A percentile compares a stretch with the other conserved stretches of the same genome.
Conservation (phyloP, 2,113 vertebrate species). For the Leptodactylus fuscus region DNA sequence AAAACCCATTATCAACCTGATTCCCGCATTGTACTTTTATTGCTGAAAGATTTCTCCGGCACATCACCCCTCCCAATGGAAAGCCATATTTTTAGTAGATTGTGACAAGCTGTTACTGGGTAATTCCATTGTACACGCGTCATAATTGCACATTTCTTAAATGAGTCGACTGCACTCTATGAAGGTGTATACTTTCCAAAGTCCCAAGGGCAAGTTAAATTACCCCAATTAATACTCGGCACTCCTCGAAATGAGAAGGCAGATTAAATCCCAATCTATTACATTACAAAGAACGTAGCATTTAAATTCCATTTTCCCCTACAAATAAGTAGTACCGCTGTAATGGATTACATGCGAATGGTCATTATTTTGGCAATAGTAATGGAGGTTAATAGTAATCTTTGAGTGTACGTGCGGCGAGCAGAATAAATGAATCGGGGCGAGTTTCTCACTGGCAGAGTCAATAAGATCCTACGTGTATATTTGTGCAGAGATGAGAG, state of each 20-base stretch:
- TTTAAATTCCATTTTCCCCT: conserved; percentile 39
- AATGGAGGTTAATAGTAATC: conserved; percentile 27
- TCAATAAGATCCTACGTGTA: conserved; percentile 44
- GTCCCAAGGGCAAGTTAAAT: conserved; percentile 49
- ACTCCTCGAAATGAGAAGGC: conserved; percentile 6
- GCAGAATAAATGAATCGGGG: conserved; percentile 27
- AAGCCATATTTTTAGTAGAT: neutral
- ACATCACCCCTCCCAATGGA: conserved; percentile 12
- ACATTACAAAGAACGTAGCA: neutral
- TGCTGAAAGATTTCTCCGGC: neutral
- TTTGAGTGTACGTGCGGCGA: neutral
- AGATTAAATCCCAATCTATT: conserved; percentile 37
- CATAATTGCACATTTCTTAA: conserved; percentile 41
- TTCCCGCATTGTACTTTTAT: neutral
- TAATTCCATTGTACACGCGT: conserved; percentile 39
- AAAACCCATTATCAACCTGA: neutral
- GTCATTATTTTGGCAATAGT: conserved; percentile 45
- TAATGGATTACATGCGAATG: conserved; percentile 34
- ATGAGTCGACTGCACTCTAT: conserved; percentile 4
- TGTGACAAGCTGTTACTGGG: conserved; percentile 39
- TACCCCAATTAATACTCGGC: conserved; percentile 34
- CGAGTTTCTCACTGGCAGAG: conserved; percentile 25
- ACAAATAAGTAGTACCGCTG: conserved; percentile 26
- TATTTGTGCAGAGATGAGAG: conserved; percentile 44
- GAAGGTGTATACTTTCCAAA: conserved; percentile 19